A percentile compares a stretch with the other conserved stretches of the same genome.
These are phyloP conservation scores for Acanthurus leucopareius DNA, from an alignment of 2,797 vertebrate species.

Conservation along the genomic window DNA sequence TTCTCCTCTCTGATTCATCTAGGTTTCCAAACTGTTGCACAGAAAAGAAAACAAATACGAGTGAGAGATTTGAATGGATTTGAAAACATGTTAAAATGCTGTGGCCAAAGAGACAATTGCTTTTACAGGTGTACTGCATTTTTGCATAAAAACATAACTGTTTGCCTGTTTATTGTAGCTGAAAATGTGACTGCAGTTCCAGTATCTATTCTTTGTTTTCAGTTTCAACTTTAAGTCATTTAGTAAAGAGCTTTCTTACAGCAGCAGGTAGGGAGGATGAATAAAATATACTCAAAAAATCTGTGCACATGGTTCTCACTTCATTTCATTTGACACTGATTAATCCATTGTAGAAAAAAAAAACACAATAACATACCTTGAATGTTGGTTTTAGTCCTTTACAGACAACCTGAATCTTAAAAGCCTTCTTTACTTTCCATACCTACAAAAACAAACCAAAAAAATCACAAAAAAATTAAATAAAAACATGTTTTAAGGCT, in stretches of 20 bases:
- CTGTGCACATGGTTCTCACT: background rate
- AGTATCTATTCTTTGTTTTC: background rate
- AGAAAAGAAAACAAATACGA: conserved; percentile 22
- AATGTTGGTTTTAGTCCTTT: conserved; percentile 88
- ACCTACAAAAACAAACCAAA: conserved; percentile 82
- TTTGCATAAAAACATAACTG: background rate
- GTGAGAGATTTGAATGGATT: background rate
- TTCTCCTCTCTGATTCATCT: conserved; percentile 94
- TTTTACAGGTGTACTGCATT: too few species aligned
- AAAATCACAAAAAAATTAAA: background rate
- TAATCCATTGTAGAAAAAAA: background rate
- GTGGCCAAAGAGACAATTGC: background rate
- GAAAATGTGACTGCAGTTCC: background rate
- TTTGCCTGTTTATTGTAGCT: background rate
- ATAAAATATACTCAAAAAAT: background rate
- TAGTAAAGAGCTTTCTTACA: background rate
- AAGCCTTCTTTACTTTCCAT: conserved; percentile 99
- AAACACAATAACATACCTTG: conserved; percentile 68
- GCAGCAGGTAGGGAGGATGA: background rate
- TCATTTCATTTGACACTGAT: background rate
- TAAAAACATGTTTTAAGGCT: too few species aligned
- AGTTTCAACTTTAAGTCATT: background rate
- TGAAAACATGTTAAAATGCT: background rate
- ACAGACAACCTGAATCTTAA: conserved; percentile 94
- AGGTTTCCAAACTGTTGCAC: conserved; percentile 91